Base-by-base conservation (phyloP, 2,113 vertebrate species). In the Mesembrinibis cayennensis region DNA sequence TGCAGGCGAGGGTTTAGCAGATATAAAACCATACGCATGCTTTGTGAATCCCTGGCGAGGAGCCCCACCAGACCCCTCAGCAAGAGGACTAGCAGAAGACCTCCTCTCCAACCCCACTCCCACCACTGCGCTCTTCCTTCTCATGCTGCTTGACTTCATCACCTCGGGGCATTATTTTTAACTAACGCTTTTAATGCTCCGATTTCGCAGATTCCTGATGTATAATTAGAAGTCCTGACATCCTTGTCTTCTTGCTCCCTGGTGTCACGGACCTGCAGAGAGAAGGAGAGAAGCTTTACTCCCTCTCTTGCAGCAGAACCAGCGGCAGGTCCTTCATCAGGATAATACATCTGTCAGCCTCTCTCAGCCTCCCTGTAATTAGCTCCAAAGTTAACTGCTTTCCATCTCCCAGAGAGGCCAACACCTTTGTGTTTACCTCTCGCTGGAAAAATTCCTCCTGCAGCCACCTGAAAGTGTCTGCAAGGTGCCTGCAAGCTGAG, bases 191-290 rank as follows among this genome's bases (percentile, higher is more conserved):
- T 6, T 70, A 85, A 66, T 77, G 49, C 53, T 80, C 40, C 6
- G 4, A 80, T 76, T 93, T 95, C 8, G 0, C 89, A 87, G 38
- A 73, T 91, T 95, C 53, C 42, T 93, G 72, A 38, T 92, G 65
- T 87, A 72, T 95, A 96, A 97, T 96, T 96, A 94, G 85, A 95
- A 97, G 90, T 80, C 85, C 84, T 97, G 95, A 94, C 94, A 97
- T 94, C 74, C 94, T 81, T 93, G 62, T 93, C 96, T 91, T 36
- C 82, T 66, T 50, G 26, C 47, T 93, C 95, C 63, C 82, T 47
- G 44, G 56, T 93, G 91, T 59, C 77, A 55, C 0, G 6, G 62
- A 25, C 76, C 87, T 93, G 70, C 26, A 3, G 94, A 93, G 91
- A 87, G 77, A 34, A 74, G 62, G 74, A 78, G 40, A 82, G 55